Evolutionary conservation across 2,888 invertebrate genomes (phyloP), one percentile per base, ranked within the genome.

Genomic region (Stramonita haemastoma): DNA sequence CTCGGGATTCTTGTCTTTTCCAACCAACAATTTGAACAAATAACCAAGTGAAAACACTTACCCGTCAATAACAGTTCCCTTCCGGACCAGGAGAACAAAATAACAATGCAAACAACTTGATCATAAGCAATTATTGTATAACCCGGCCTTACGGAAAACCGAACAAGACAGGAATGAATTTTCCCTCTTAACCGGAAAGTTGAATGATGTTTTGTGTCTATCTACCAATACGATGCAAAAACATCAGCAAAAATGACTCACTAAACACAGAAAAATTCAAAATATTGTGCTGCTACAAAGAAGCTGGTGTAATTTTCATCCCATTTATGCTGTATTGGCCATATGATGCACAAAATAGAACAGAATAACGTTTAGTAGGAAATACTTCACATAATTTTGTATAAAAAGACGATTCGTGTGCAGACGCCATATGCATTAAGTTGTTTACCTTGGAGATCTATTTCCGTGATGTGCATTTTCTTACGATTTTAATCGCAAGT

Each of bases 161-260:
- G 46, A 4, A 26, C 22, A 5, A 1, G 8, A 46, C 29, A 66
- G 29, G 84, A 57, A 56, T 73, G 56, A 66, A 86, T 86, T 87
- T 87, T 87, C 87, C 87, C 87, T 87, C 87, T 87, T 36, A 87
- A 87, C 87, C 86, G 87, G 87, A 87, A 87, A 79, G 17, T 79
- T 32, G 77, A 79, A 32, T 32, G 77, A 79, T 15, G 57, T 15
- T 60, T 66, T 17, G 34, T 66, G 60, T 84, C 84, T 29, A 46
- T 8, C 36, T 46, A 83, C 83, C n/a, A 46, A 46, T 83, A 36
- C 26, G 2, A 46, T 32, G 17, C 13, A 79, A 77, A 79, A 15
- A 46, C 17, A 1, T 36, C 46, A 4, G 6, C 36, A 46, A 81
- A 79, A 34, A 36, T 19, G 1, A 32, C 36, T 81, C 5, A 32